Conservation (phyloP, 2,113 vertebrate genomes). For the Phrynocephalus versicolor region DNA sequence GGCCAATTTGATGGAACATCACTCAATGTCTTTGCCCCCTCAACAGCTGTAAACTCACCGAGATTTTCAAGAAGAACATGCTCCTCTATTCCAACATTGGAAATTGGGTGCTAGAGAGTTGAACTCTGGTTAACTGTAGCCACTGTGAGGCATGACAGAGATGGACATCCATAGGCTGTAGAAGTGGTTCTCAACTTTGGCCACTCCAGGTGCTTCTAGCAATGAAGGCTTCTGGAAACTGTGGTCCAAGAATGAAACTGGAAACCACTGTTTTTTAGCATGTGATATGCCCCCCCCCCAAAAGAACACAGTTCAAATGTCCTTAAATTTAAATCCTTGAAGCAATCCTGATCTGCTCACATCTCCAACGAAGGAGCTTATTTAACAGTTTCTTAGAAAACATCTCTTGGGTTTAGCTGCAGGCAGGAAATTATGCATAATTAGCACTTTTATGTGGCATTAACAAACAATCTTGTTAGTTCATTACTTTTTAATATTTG, state of each 20-base stretch:
- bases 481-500: slow-evolving; percentile 82
- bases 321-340: slow-evolving; percentile 56
- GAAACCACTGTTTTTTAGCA: not conserved
- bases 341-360: slow-evolving; percentile 52
- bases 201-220: not conserved
- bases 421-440: slow-evolving; percentile 75
- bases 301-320: not conserved
- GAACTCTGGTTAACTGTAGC: no score
- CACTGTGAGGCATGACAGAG: no score
- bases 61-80: no score
- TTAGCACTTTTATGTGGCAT: slow-evolving; percentile 76
- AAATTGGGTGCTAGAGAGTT: no score
- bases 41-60: no score
- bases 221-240: no score
- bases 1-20: no score
- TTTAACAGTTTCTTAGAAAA: slow-evolving; percentile 70
- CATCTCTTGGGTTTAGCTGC: slow-evolving; percentile 67
- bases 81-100: no score
- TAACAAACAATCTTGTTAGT: slow-evolving; percentile 81
- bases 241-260: not conserved
- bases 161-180: not conserved
- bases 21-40: no score
- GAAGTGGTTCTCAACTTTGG: not conserved
- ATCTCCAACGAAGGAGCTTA: slow-evolving; percentile 65
- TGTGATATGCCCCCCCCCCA: not conserved